Base-by-base conservation (phyloP, 2,113 vertebrate genomes). In the Lagopus muta region DNA sequence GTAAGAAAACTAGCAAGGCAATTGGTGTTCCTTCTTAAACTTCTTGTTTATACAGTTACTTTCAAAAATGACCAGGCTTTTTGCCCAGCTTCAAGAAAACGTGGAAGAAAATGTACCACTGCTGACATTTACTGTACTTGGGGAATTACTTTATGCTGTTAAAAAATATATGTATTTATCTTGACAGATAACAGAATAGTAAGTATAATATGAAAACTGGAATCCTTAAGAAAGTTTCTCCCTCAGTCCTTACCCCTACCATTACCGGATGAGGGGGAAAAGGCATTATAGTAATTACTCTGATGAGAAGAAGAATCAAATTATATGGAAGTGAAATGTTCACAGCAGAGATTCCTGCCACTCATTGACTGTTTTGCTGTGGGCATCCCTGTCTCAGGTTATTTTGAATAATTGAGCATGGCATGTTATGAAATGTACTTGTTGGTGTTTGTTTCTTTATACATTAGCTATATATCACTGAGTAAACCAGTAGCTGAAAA, bases 381-480 rank as follows among this genome's bases (percentile, higher is more conserved):
- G 0, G 58, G 40, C 54, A 36, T 11, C 40, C 76, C 45, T 71
- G 48, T 60, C 30, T 45, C 6, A 7, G 13, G 17, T 75, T 76
- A 40, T 89, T 92, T 86, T 77, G 72, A 81, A 42, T 74, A 88
- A 82, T 1, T 61, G 62, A 69, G 9, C 40, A 28, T 19, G 58
- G n/a, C 0, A 0, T 36, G 32, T 77, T 92, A 62, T 14, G 32
- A 73, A 79, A 94, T 62, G 50, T 48, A 50, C 40, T 85, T 5
- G 2, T 19, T 88, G 48, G 1, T 73, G 75, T 90, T 90, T 87
- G 57, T 94, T 96, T 92, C 86, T 89, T 73, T 79, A 66, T 89
- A 84, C 86, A 64, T 94, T 81, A 89, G 87, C 81, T 40, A 18
- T 69, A 36, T 90, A 57, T 93, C 75, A 54, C 71, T 73, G 89